Conservation (phyloP, 2,113 vertebrate genomes). For the Theropithecus gelada region DNA sequence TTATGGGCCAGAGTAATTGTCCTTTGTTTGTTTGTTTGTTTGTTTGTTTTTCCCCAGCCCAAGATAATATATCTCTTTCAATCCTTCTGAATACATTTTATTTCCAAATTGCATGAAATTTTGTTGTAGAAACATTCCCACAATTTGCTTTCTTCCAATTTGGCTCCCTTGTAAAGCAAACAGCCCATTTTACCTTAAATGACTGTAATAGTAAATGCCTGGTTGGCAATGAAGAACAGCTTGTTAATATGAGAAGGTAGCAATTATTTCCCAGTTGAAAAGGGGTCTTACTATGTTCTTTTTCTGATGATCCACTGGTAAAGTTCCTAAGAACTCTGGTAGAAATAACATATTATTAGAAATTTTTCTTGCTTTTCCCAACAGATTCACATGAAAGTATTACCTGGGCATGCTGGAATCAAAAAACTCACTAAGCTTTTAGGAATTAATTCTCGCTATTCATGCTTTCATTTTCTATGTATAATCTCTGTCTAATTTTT, state of each 20-base stretch:
- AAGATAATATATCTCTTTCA: slow-evolving; percentile 13
- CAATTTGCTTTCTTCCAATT: slow-evolving; percentile 31
- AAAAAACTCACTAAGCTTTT: neutral
- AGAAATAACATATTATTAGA: slow-evolving; percentile 13
- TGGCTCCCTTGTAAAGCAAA: slow-evolving; percentile 52
- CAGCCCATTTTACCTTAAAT: slow-evolving; percentile 52
- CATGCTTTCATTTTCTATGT: neutral
- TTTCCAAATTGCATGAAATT: slow-evolving; percentile 43
- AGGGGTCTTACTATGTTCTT: neutral
- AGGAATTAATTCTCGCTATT: neutral
- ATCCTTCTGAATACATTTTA: slow-evolving; percentile 5
- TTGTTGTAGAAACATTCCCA: slow-evolving; percentile 40
- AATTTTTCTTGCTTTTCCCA: neutral
- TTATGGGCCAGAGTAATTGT: neutral
- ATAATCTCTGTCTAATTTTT: neutral
- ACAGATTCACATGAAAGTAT: neutral
- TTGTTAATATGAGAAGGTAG: neutral
- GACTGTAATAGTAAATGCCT: neutral
- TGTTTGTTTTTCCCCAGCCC: neutral
- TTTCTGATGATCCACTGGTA: neutral
- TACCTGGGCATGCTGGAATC: neutral
- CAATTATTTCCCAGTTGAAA: slow-evolving; percentile 16
- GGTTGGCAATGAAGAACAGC: neutral
- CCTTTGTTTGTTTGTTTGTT: neutral
- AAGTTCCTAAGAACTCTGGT: neutral